Conservation (phyloP, 2,888 invertebrate genomes). For the Ernsta delagoae region DNA sequence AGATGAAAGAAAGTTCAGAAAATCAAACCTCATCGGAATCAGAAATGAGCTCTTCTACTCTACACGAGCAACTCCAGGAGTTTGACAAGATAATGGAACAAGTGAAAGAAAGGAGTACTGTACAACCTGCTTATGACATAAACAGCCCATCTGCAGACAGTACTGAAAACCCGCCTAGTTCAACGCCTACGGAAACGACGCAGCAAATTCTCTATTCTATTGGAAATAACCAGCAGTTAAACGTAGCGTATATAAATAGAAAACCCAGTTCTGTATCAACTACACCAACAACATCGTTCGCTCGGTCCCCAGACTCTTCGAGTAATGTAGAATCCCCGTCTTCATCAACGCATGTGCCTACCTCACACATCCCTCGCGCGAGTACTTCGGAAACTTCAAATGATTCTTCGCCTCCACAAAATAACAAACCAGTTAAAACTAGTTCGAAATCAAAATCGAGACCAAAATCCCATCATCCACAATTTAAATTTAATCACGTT, state of each 20-base stretch:
- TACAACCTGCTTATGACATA: slow-evolving; percentile 72
- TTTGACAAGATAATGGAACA: slow-evolving; percentile 93
- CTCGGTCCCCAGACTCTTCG: slow-evolving; percentile 74
- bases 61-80: slow-evolving; percentile 90
- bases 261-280: slow-evolving; percentile 64
- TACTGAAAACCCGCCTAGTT: slow-evolving; percentile 57
- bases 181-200: slow-evolving; percentile 56
- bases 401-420: slow-evolving; percentile 49
- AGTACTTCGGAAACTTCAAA: slow-evolving; percentile 60
- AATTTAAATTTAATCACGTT: slow-evolving; percentile 87
- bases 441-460: slow-evolving; percentile 78
- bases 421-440: slow-evolving; percentile 62
- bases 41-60: slow-evolving; percentile 90
- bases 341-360: slow-evolving; percentile 59
- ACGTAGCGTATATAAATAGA: slow-evolving; percentile 73
- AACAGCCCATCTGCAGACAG: slow-evolving; percentile 62
- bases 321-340: slow-evolving; percentile 66
- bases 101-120: slow-evolving; percentile 90
- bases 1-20: slow-evolving; percentile 62
- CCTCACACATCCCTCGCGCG: slow-evolving; percentile 58
- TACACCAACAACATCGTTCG: slow-evolving; percentile 64
- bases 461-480: slow-evolving; percentile 83
- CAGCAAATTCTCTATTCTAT: slow-evolving; percentile 75
- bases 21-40: slow-evolving; percentile 77
- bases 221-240: slow-evolving; percentile 66